Base-by-base conservation (phyloP, 2,888 invertebrate genomes). In the Spodoptera exigua region DNA sequence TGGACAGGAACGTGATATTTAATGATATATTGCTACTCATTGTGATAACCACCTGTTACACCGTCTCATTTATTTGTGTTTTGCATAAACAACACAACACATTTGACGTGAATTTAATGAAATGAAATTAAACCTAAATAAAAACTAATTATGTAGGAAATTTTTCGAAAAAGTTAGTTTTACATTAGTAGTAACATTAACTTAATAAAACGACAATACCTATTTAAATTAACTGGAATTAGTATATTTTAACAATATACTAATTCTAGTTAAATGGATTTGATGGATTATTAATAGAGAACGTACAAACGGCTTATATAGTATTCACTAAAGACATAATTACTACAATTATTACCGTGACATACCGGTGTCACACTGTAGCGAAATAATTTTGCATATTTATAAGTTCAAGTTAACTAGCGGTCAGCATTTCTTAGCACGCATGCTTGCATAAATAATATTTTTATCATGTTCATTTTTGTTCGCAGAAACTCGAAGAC, bases 401-500 rank as follows among this genome's bases (percentile, higher is more conserved):
- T 57, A 56, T 56, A 16, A 62, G 41, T 56, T 62, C 35, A 35
- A 51, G 46, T 56, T 56, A 12, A 54, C 21, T 17, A 18, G 18
- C 34, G 13, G 32, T 35, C 39, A 36, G 41, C 27, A 61, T 52
- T 63, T 10, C 11, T 36, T 18, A 9, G 16, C 3, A 43, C 13
- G 18, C 21, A 44, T 32, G 34, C 9, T 11, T 21, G 34, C 13
- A 36, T 34, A 16, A 3, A 12, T 45, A 46, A 44, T 44, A 32
- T 27, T 34, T 3, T 27, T 10, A 14, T 36, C 35, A 40, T 39
- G 14, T 36, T 27, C 3, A 9, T 55, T 63, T 52, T 69, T 57
- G 58, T 73, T 40, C n/a, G 48, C 82, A 93, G 93, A 93, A 89
- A 88, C 80, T 93, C 45, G 91, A 93, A 84, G 92, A 93, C 27